These are phyloP conservation scores for Tetragonula carbonaria DNA, from an alignment of 2,888 invertebrate genomes.

Conservation along the genomic window DNA sequence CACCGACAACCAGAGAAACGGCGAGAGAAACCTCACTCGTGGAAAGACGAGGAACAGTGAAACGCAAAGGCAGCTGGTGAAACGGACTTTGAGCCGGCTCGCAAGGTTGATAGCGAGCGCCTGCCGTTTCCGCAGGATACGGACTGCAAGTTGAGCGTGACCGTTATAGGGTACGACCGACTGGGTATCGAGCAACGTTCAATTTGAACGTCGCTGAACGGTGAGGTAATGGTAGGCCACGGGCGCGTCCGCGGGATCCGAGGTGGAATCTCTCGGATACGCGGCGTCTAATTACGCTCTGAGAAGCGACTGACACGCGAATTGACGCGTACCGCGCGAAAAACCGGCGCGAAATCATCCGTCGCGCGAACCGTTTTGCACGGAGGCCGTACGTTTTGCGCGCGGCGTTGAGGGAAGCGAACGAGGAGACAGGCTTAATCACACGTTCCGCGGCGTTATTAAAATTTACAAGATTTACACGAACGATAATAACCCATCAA, in stretches of 20 bases:
- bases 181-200: constrained; percentile 67
- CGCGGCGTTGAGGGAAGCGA: neutral
- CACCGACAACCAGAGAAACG: neutral
- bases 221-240: constrained; percentile 63
- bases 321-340: constrained; percentile 22
- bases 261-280: constrained; percentile 49
- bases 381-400: neutral
- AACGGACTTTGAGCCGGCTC: too few species aligned
- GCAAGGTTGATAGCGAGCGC: constrained; percentile 73
- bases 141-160: constrained; percentile 71
- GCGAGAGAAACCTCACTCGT: neutral
- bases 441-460: constrained; percentile 38
- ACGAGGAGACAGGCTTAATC: constrained; percentile 32
- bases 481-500: constrained; percentile 31
- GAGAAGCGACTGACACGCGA: constrained; percentile 34
- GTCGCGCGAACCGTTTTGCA: neutral
- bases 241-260: constrained; percentile 57
- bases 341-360: constrained; percentile 24
- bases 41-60: constrained; percentile 12
- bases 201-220: constrained; percentile 60
- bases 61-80: neutral
- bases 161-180: constrained; percentile 72
- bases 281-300: constrained; percentile 61
- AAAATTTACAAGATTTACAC: constrained; percentile 47
- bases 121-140: constrained; percentile 79